Evolutionary conservation across 2,888 invertebrate species (phyloP).

Genomic region (Cantharis rustica): DNA sequence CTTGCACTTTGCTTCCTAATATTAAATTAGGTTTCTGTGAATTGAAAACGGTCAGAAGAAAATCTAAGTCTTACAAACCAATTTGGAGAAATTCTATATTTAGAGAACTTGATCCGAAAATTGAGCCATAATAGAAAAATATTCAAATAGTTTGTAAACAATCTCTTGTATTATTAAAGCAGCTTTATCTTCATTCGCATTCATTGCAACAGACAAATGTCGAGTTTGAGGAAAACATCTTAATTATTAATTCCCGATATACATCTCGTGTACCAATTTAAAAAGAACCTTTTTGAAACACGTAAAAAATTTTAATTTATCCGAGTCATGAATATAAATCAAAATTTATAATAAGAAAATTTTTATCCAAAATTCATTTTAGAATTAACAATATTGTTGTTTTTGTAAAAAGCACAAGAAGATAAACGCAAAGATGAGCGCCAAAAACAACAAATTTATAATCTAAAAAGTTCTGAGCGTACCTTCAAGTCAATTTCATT

Average conservation of each 20-base stretch:
- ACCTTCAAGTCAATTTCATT: conserved; percentile 74
- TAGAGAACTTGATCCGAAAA: too few relatives aligned
- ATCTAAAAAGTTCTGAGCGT: conserved; percentile 37
- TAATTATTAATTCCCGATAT: neutral
- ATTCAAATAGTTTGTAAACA: too few relatives aligned
- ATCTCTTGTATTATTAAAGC: too few relatives aligned
- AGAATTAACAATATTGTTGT: too few relatives aligned
- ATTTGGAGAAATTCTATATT: neutral
- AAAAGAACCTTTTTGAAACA: neutral
- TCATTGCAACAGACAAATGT: too few relatives aligned
- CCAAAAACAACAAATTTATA: neutral
- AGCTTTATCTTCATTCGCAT: too few relatives aligned
- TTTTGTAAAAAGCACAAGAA: neutral
- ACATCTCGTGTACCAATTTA: neutral
- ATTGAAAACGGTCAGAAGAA: neutral
- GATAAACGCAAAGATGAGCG: neutral
- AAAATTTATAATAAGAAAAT: too few relatives aligned
- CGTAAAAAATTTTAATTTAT: neutral
- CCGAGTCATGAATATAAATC: too few relatives aligned
- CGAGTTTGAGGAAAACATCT: neutral
- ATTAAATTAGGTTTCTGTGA: neutral
- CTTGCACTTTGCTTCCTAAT: neutral
- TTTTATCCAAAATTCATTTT: too few relatives aligned
- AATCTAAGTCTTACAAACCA: neutral
- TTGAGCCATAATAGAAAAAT: too few relatives aligned